Evolutionary conservation across 1,140 invertebrate species (phyloP).

Genomic region (Eumaeus atala): DNA sequence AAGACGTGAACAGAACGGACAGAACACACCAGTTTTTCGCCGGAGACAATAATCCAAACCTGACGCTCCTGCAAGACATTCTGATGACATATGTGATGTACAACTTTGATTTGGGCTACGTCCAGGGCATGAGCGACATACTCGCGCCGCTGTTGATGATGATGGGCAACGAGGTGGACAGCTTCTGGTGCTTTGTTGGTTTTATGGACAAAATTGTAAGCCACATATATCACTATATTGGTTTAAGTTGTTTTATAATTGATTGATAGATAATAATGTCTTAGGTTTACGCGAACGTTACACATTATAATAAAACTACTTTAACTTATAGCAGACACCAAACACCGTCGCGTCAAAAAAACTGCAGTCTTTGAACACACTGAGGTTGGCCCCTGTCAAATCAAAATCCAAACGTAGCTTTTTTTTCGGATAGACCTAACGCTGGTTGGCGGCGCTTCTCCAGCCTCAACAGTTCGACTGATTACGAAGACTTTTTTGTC

Average conservation of each 20-base stretch:
- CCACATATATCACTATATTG: constrained; percentile 27
- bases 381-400: no score
- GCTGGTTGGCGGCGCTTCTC: no score
- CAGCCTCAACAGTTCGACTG: no score
- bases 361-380: no score
- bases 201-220: constrained; percentile 96
- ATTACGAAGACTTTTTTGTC: no score
- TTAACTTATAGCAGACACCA: no score
- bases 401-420: no score
- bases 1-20: constrained; percentile 98
- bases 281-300: no score
- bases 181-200: constrained; percentile 99
- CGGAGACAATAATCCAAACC: constrained; percentile 93
- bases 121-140: constrained; percentile 98
- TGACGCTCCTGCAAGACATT: constrained; percentile 90
- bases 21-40: constrained; percentile 92
- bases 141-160: constrained; percentile 94
- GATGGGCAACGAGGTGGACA: constrained; percentile 93
- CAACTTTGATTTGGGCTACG: constrained; percentile 98
- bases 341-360: no score
- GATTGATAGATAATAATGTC: no score
- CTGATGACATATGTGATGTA: constrained; percentile 99
- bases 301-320: no score
- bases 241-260: not conserved
- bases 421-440: no score